phyloP scores from a whole-genome alignment of 2,797 vertebrate genomes.

The Cryptoprocta ferox region DNA sequence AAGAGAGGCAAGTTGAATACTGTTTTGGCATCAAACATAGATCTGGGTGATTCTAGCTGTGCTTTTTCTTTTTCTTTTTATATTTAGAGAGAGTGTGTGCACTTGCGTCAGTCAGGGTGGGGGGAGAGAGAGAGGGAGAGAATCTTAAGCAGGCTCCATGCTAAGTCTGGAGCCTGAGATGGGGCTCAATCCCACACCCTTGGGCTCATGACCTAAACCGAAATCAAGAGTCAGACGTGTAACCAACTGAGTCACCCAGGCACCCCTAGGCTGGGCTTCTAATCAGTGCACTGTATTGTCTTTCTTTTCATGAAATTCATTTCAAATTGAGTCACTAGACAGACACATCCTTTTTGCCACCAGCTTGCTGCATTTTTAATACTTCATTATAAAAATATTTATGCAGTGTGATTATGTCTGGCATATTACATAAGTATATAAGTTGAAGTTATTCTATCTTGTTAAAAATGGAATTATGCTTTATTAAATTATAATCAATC shows the following conservation, averaged over 20 bases:
- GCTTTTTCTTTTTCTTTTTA: no score
- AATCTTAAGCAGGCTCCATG: no score
- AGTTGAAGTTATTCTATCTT: slow-evolving; percentile 10
- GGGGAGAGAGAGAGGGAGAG: no score
- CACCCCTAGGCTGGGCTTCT: not conserved
- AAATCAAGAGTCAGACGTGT: no score
- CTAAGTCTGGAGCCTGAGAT: no score
- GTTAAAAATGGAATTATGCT: not conserved
- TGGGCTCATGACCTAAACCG: no score
- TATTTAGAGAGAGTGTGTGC: no score
- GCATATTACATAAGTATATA: not conserved
- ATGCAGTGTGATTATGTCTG: not conserved
- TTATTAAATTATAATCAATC: not conserved
- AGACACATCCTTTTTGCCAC: not conserved
- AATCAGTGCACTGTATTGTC: not conserved
- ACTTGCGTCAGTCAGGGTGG: no score
- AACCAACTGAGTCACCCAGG: no score
- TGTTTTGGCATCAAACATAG: not conserved
- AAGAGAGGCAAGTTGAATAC: slow-evolving; percentile 17
- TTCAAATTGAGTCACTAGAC: not conserved
- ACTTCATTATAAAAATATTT: not conserved
- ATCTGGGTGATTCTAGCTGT: not conserved
- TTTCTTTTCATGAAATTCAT: slow-evolving; percentile 36
- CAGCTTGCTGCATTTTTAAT: slow-evolving; percentile 7
- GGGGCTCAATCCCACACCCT: no score